Evolutionary conservation across 2,888 invertebrate genomes (phyloP), one percentile per base, ranked within the genome.

Genomic region (Xestia ashworthii): DNA sequence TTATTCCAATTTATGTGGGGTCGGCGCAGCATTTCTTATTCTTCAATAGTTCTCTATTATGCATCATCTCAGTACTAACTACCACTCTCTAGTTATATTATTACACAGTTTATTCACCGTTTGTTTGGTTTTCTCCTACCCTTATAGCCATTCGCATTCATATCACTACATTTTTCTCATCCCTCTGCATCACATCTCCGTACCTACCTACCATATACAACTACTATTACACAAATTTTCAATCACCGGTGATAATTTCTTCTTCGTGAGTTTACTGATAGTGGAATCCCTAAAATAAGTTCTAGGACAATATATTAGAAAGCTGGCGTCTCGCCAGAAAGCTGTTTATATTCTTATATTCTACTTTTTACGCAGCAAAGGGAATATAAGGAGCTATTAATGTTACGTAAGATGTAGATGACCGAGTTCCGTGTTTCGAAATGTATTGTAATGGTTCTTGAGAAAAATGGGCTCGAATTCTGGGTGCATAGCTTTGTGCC

Each of bases 311-410:
- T 75, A 71, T 66, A 76, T 75, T 69, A 74, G 58, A 69, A 60
- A 65, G 44, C 67, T 87, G 87, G 87, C 85, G 1, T n/a, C 11
- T 5, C 12, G 81, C 87, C 87, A 87, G 73, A 65, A 68, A 64
- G 41, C 68, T 81, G 77, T 83, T 81, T 76, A 74, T 81, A 79
- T 79, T 85, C 78, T 82, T 80, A 76, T 66, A 81, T 80, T 72
- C 46, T 70, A 76, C 55, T 76, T 81, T 84, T 76, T 78, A 78
- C 48, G 58, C 50, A 70, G 74, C 71, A 58, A 83, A 81, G 73
- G 80, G 74, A 86, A 71, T 77, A 72, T 78, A 76, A 70, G 80
- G 70, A 75, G 58, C 67, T 78, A 74, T 83, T 71, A 85, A 66
- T 32, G 74, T 83, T 81, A 76, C 44, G 69, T 60, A 69, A 78